Percentiles rank a stretch among this genome's conserved stretches.
phyloP scores from a whole-genome alignment of 2,888 invertebrate species.

The Norana najaformis region DNA sequence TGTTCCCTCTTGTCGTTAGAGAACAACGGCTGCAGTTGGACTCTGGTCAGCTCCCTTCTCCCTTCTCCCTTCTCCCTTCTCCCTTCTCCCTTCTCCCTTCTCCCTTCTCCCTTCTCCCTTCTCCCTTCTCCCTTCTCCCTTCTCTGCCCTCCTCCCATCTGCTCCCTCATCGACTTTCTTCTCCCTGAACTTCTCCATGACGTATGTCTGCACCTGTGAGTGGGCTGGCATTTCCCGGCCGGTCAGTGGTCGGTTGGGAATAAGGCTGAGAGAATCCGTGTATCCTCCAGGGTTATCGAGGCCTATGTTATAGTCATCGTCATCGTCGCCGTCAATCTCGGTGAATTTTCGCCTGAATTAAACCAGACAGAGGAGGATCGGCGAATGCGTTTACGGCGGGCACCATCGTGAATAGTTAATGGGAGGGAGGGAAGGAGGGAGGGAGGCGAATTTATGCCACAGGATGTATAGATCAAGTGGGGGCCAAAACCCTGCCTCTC shows the following conservation, averaged over 20 bases:
- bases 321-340: too few relatives aligned
- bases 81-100: not conserved
- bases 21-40: not conserved
- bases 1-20: not conserved
- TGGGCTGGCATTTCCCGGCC: not conserved
- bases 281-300: too few relatives aligned
- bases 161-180: not conserved
- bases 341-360: too few relatives aligned
- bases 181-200: not conserved
- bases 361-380: too few relatives aligned
- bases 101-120: not conserved
- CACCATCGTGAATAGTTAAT: not conserved
- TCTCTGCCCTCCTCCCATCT: not conserved
- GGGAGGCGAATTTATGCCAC: too few relatives aligned
- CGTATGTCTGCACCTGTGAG: not conserved
- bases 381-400: too few relatives aligned
- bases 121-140: not conserved
- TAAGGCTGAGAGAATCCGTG: not conserved
- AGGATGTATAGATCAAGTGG: too few relatives aligned
- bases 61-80: not conserved
- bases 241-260: not conserved
- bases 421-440: not conserved
- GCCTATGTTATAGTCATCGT: too few relatives aligned
- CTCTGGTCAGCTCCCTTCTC: not conserved
- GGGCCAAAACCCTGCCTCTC: too few relatives aligned